These are phyloP conservation scores for Elysia chlorotica DNA, from an alignment of 1,140 invertebrate species.

Conservation along the genomic window DNA sequence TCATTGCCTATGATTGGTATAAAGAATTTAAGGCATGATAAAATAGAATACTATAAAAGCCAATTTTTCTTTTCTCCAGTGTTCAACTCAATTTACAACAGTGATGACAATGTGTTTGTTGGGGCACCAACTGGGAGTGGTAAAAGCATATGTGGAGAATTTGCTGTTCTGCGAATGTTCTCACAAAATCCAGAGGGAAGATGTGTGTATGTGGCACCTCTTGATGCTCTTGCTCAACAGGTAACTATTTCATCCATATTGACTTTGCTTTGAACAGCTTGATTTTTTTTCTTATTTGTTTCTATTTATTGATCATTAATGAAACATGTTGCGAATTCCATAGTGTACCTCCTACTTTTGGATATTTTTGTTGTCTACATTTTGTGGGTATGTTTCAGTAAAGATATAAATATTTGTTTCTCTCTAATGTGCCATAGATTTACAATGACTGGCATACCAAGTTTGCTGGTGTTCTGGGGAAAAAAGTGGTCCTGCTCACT, in stretches of 20 bases:
- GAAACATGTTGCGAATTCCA: no score
- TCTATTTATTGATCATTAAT: background rate
- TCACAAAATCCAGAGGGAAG: conserved; percentile 64
- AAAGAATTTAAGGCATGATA: no score
- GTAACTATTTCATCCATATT: conserved; percentile 46
- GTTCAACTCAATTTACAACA: conserved; percentile 98
- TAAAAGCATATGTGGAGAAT: conserved; percentile 96
- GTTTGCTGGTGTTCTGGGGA: conserved; percentile 78
- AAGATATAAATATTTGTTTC: no score
- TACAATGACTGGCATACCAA: conserved; percentile 91
- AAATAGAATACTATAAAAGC: no score
- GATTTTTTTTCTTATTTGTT: background rate
- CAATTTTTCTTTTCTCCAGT: conserved; percentile 69
- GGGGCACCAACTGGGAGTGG: conserved; percentile 97
- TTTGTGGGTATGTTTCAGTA: no score
- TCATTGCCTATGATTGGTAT: background rate
- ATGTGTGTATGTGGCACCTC: conserved; percentile 93
- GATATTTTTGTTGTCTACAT: background rate
- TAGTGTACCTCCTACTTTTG: background rate
- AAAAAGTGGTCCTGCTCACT: conserved; percentile 90
- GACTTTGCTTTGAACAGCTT: background rate
- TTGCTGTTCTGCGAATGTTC: conserved; percentile 90
- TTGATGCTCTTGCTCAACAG: conserved; percentile 89
- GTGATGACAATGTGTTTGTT: conserved; percentile 98
- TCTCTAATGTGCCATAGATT: no score